Evolutionary conservation across 2,797 vertebrate species (phyloP), one percentile per base, ranked within the genome.

Genomic region (Enteromius thamalakanensis): DNA sequence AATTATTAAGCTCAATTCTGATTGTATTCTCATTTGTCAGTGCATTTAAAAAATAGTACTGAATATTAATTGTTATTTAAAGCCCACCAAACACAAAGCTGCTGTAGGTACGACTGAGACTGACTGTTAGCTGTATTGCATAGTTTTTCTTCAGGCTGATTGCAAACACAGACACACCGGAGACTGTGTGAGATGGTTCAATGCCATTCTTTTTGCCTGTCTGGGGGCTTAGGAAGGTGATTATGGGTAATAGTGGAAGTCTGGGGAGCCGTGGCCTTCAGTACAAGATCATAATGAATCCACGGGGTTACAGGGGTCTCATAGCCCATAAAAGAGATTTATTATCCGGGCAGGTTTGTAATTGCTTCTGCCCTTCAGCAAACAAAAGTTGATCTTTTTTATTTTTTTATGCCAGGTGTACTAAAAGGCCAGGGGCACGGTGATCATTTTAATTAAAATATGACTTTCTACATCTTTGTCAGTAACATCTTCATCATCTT

Each of bases 401-500:
- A 2, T 32, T 32, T 32, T 32, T 45, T 21, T 60, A 76, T 69
- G 21, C 19, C 37, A 37, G 49, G 47, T 81, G 74, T 72, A 84
- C 67, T 51, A 40, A 53, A 86, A 77, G 55, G 79, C 49, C 26
- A 68, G 34, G 45, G 62, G 83, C 71, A 49, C 72, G 47, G 70
- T 40, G 14, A 85, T 85, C 81, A 29, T 77, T 87, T 88, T 88
- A 89, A 91, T 91, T 89, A 89, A 80, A 89, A 87, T 81, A 86
- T 85, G 76, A 85, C 86, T 87, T 87, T 82, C 79, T 86, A 69
- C 77, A 37, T 89, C 87, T 87, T 81, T 85, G 83, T 88, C 85
- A 67, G 71, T 64, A 67, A 76, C 49, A 32, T 81, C 74, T 80
- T 85, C 64, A 65, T 77, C 67, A 68, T 75, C 74, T 29, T 71